phyloP scores from a whole-genome alignment of 1,140 invertebrate species.

The Penaeus japonicus region DNA sequence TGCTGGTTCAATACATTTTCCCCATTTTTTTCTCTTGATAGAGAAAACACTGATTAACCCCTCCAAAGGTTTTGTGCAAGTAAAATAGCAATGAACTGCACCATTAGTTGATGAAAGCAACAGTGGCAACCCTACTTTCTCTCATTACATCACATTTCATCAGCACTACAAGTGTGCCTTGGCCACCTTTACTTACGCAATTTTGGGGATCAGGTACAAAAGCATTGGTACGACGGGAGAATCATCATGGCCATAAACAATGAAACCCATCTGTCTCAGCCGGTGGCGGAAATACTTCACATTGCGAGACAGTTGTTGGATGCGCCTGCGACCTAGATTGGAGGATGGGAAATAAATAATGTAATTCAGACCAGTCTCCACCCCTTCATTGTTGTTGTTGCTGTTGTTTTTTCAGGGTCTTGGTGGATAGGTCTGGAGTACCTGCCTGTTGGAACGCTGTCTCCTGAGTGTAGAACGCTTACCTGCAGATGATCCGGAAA shows the following conservation, averaged over 20 bases:
- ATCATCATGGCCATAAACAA: slow-evolving; percentile 95
- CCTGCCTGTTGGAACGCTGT: neutral
- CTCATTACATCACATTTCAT: neutral
- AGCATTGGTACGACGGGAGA: slow-evolving; percentile 96
- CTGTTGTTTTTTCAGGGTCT: neutral
- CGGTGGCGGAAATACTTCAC: slow-evolving; percentile 86
- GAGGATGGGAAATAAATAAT: slow-evolving; percentile 27
- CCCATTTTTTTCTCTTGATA: too few species aligned
- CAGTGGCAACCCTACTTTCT: slow-evolving; percentile 14
- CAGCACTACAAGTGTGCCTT: neutral
- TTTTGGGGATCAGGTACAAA: slow-evolving; percentile 93
- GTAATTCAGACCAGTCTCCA: neutral
- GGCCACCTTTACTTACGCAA: slow-evolving; percentile 72
- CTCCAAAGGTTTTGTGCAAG: neutral
- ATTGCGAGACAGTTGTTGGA: slow-evolving; percentile 82
- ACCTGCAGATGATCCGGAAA: too few species aligned
- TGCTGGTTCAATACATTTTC: too few species aligned
- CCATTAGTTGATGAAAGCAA: neutral
- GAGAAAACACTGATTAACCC: neutral
- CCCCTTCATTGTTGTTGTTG: neutral
- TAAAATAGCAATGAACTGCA: neutral
- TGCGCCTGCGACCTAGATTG: slow-evolving; percentile 72
- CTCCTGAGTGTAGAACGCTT: too few species aligned
- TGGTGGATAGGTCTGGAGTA: neutral
- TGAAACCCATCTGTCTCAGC: slow-evolving; percentile 90